phyloP scores from a whole-genome alignment of 2,797 vertebrate species.

The Florisuga fusca region DNA sequence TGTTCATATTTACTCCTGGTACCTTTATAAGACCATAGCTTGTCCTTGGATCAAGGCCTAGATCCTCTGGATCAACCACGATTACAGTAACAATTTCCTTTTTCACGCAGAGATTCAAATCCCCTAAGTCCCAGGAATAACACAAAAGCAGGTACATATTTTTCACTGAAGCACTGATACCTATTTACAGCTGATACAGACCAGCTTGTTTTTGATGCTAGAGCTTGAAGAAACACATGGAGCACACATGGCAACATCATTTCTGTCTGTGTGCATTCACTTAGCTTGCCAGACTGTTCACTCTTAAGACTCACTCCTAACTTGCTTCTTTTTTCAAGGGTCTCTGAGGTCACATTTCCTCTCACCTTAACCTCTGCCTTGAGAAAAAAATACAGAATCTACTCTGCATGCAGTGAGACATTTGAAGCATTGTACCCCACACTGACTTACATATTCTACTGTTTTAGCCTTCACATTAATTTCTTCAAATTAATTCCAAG shows the following conservation, averaged over 20 bases:
- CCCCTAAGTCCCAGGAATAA: not conserved
- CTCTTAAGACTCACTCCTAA: not conserved
- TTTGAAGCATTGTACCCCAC: not conserved
- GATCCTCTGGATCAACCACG: not conserved
- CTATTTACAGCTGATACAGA: not conserved
- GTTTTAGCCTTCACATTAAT: not conserved
- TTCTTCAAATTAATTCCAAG: not conserved
- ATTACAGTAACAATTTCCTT: not conserved
- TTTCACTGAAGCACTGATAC: not conserved
- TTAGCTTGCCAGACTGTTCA: not conserved
- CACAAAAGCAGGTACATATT: not conserved
- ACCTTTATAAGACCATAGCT: rapidly evolving
- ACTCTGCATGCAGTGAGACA: not conserved
- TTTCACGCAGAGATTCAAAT: not conserved
- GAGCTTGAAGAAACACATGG: not conserved
- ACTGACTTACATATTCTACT: rapidly evolving
- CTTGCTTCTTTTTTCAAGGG: not conserved
- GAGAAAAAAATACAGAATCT: not conserved
- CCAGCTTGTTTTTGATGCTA: not conserved
- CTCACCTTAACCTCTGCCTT: not conserved
- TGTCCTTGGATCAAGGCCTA: not conserved
- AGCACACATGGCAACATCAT: not conserved
- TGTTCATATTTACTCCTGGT: not conserved
- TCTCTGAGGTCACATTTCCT: not conserved
- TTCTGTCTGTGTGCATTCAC: not conserved